phyloP scores from a whole-genome alignment of 2,797 vertebrate species.

The Enteromius thamalakanensis region DNA sequence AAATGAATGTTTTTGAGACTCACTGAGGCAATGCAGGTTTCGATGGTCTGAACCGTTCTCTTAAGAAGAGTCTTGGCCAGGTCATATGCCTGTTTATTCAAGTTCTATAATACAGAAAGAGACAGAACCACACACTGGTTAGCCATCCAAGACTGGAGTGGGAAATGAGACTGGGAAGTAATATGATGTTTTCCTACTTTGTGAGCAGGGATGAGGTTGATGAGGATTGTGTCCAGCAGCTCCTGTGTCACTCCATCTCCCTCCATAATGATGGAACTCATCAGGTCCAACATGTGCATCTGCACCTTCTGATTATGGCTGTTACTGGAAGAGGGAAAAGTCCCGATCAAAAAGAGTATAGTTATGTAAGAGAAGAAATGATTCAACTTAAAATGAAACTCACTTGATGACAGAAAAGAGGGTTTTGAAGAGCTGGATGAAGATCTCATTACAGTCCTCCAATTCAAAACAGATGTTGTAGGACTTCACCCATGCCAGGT shows the following conservation, averaged over 20 bases:
- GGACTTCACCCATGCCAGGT: constrained; percentile 98
- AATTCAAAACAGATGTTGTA: constrained; percentile 99
- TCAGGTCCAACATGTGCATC: constrained; percentile 99
- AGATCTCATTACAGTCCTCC: constrained; percentile 99
- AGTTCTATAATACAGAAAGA: constrained; percentile 80
- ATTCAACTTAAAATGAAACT: constrained; percentile 61
- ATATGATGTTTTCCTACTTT: constrained; percentile 78
- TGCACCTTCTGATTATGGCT: constrained; percentile 99
- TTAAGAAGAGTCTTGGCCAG: constrained; percentile 96
- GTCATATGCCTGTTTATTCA: constrained; percentile 99
- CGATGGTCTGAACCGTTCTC: constrained; percentile 97
- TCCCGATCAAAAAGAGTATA: not conserved
- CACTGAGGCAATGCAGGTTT: constrained; percentile 97
- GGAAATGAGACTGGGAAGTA: not conserved
- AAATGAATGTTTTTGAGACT: constrained; percentile 63
- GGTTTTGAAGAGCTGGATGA: constrained; percentile 99
- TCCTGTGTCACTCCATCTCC: constrained; percentile 99
- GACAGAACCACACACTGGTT: constrained; percentile 7
- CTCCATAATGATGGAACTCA: constrained; percentile 99
- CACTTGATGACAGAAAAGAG: constrained; percentile 99
- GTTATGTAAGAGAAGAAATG: not conserved
- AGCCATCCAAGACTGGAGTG: not conserved
- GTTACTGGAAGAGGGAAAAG: constrained; percentile 80
- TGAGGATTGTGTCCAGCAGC: constrained; percentile 97
- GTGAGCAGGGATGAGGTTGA: constrained; percentile 99